phyloP scores from a whole-genome alignment of 2,888 invertebrate genomes.

The Notocelia uddmanniana region DNA sequence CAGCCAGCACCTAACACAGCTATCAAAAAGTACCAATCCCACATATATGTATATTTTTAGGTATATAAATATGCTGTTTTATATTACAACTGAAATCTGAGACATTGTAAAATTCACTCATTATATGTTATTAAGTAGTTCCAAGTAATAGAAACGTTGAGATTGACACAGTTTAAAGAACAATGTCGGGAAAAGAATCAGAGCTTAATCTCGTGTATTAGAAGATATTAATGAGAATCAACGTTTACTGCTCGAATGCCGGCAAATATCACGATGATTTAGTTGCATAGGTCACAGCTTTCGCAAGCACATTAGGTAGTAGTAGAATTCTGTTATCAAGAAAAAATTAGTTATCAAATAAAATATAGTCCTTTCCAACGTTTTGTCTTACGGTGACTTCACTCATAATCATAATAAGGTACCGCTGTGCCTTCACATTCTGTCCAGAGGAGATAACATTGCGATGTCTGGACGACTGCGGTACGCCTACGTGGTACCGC shows the following conservation, averaged over 20 bases:
- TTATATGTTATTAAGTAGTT: neutral
- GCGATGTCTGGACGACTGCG: constrained; percentile 47
- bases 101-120: neutral
- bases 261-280: constrained; percentile 1
- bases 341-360: neutral
- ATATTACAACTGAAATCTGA: too few species aligned
- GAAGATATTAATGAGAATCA: constrained; percentile 31
- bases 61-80: too few species aligned
- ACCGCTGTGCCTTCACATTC: constrained; percentile 44
- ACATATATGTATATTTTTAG: too few species aligned
- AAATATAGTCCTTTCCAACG: neutral
- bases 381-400: constrained; percentile 26
- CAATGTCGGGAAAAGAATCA: constrained; percentile 17
- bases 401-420: constrained; percentile 45
- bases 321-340: neutral
- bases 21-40: too few species aligned
- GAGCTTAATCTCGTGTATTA: constrained; percentile 4
- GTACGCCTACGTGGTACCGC: constrained; percentile 58
- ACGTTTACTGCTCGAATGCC: constrained; percentile 5
- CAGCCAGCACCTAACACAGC: too few species aligned
- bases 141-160: constrained; percentile 30
- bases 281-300: neutral
- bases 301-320: neutral
- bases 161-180: constrained; percentile 30
- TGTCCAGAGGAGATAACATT: constrained; percentile 45